Conservation (phyloP, 2,113 vertebrate genomes). For the Genyomyrus donnyi region DNA sequence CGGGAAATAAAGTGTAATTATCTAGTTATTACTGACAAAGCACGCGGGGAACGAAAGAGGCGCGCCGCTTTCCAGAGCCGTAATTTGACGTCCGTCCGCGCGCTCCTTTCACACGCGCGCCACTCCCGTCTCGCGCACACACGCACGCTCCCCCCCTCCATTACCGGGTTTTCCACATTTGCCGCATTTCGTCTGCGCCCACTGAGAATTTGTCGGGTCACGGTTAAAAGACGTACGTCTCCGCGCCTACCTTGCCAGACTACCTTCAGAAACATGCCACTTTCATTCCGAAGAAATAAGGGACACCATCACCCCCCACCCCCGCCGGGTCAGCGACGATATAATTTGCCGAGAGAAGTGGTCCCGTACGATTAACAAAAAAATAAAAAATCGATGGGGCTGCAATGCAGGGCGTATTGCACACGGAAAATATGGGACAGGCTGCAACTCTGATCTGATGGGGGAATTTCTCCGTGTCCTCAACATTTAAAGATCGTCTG, state of each 20-base stretch:
- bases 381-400: neutral
- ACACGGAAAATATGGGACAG: neutral
- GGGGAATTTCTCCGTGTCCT: neutral
- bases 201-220: neutral
- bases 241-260: neutral
- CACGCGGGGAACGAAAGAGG: constrained; percentile 53
- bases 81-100: constrained; percentile 68
- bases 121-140: constrained; percentile 42
- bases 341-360: neutral
- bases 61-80: constrained; percentile 57
- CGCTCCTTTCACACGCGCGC: constrained; percentile 35
- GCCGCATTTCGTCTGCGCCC: neutral
- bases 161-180: neutral
- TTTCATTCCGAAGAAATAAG: neutral
- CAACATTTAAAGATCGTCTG: neutral
- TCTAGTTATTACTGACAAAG: constrained; percentile 65
- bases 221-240: neutral
- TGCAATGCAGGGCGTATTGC: neutral
- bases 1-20: constrained; percentile 73
- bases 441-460: neutral
- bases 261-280: neutral
- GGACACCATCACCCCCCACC: neutral
- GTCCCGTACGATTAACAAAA: neutral
- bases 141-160: neutral
- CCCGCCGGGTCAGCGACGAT: neutral